Conservation (phyloP, 2,888 invertebrate genomes). For the Drosophila neutralis region DNA sequence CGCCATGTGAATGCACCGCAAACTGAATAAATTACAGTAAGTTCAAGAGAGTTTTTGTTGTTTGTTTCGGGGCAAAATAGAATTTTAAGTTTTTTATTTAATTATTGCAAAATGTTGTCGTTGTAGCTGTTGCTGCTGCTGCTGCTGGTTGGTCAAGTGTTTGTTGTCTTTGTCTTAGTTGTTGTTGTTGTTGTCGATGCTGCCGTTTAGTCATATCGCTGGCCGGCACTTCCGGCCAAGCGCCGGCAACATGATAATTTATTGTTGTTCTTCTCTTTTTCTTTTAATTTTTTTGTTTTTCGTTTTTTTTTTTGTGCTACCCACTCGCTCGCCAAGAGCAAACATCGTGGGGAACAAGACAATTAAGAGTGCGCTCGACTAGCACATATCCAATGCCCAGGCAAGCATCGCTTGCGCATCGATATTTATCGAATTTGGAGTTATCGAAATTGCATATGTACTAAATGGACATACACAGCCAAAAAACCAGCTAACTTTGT, state of each 20-base stretch:
- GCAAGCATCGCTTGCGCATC: neutral
- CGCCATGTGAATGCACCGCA: conserved; percentile 85
- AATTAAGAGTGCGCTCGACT: neutral
- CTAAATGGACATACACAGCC: neutral
- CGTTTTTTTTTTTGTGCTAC: conserved; percentile 31
- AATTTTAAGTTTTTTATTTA: conserved; percentile 14
- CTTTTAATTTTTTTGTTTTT: conserved; percentile 14
- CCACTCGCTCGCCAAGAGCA: conserved; percentile 50
- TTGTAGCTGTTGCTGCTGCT: conserved; percentile 12
- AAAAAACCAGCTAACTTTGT: neutral
- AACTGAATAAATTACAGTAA: conserved; percentile 84
- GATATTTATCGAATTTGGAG: neutral
- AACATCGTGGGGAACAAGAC: neutral
- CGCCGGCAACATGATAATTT: conserved; percentile 67
- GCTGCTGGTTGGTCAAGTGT: conserved; percentile 6
- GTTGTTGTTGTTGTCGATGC: conserved; percentile 4
- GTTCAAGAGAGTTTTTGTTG: conserved; percentile 70
- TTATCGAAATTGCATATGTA: neutral
- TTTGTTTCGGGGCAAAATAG: conserved; percentile 32
- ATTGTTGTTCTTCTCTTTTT: conserved; percentile 28
- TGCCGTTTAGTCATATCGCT: conserved; percentile 47
- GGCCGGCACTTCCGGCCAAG: conserved; percentile 66
- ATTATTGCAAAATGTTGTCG: conserved; percentile 10
- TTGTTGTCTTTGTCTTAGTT: conserved; percentile 9
- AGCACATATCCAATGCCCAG: neutral